These are phyloP conservation scores for Rhynchophorus ferrugineus DNA, from an alignment of 1,140 invertebrate genomes.

Conservation along the genomic window DNA sequence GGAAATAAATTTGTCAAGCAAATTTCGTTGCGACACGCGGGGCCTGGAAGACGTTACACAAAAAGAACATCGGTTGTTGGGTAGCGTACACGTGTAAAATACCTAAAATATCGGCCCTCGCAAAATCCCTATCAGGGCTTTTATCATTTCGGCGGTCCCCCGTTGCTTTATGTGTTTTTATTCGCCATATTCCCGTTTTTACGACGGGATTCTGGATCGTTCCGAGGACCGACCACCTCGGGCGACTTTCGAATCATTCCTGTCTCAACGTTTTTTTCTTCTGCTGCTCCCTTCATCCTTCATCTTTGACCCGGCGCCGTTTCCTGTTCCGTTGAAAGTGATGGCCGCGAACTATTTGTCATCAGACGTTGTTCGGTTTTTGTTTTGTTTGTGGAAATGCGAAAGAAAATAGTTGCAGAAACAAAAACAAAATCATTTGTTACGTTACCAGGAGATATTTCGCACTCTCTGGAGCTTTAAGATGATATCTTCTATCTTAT, in stretches of 20 bases:
- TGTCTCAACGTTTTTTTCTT: no score
- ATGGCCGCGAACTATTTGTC: no score
- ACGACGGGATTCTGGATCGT: background rate
- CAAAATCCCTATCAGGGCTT: background rate
- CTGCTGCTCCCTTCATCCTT: no score
- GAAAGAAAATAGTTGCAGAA: no score
- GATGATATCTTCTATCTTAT: no score
- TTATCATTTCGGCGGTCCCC: constrained; percentile 12
- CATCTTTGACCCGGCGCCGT: no score
- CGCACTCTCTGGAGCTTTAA: no score
- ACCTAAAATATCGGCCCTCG: constrained; percentile 5
- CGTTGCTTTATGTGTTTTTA: constrained; percentile 8
- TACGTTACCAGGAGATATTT: no score
- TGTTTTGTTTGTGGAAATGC: no score
- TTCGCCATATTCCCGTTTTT: constrained; percentile 4
- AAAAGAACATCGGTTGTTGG: constrained; percentile 11
- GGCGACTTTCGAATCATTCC: background rate
- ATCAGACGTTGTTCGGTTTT: no score
- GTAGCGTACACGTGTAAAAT: constrained; percentile 17
- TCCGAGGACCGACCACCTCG: background rate
- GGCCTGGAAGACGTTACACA: constrained; percentile 7
- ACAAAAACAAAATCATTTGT: no score
- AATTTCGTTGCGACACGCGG: constrained; percentile 4
- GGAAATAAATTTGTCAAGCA: constrained; percentile 22
- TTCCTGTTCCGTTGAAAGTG: no score